Conservation (phyloP, 2,888 invertebrate species). For the Parapristionchus giblindavisi region DNA sequence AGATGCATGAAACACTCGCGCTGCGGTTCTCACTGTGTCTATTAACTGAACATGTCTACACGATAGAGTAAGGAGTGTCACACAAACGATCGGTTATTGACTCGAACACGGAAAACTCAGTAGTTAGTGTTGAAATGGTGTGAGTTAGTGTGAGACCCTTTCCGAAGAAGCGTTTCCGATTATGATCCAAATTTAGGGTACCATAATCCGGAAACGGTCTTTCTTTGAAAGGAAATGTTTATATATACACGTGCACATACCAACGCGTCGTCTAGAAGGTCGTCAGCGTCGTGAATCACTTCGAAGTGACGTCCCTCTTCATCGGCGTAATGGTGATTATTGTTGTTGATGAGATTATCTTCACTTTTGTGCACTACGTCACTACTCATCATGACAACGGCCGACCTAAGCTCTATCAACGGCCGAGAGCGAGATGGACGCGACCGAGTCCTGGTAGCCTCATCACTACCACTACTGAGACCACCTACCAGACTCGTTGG, state of each 20-base stretch:
- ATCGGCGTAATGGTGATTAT: slow-evolving; percentile 46
- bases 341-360: slow-evolving; percentile 21
- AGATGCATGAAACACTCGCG: too few relatives aligned
- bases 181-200: too few relatives aligned
- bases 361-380: background rate
- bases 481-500: background rate
- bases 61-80: too few relatives aligned
- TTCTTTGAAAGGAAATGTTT: too few relatives aligned
- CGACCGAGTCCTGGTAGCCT: background rate
- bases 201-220: too few relatives aligned
- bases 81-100: too few relatives aligned
- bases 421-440: slow-evolving; percentile 28
- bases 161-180: too few relatives aligned
- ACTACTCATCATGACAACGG: slow-evolving; percentile 26
- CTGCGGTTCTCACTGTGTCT: too few relatives aligned
- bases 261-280: background rate
- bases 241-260: slow-evolving; percentile 29
- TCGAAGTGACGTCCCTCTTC: slow-evolving; percentile 38
- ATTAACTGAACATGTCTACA: too few relatives aligned
- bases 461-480: background rate
- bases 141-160: too few relatives aligned
- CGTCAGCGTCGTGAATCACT: background rate
- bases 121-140: too few relatives aligned
- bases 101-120: too few relatives aligned
- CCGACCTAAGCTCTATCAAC: slow-evolving; percentile 37